phyloP scores from a whole-genome alignment of 2,113 vertebrate species.

The Junco hyemalis region DNA sequence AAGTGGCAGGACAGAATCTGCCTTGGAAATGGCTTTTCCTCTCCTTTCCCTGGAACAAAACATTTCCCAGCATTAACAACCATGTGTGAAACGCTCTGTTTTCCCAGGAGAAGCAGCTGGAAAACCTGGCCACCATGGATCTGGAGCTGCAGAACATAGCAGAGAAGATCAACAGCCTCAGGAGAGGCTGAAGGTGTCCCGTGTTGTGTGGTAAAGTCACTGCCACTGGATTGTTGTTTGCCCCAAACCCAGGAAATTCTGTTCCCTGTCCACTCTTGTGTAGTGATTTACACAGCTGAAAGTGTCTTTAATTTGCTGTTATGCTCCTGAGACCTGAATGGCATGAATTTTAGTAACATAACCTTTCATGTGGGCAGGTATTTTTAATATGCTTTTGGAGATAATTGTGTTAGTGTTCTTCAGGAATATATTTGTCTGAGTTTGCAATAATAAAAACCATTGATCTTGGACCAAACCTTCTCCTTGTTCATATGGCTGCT shows the following conservation, averaged over 20 bases:
- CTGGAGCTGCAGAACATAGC: conserved; percentile 89
- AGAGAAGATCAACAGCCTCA: conserved; percentile 80
- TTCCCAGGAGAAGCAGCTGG: conserved; percentile 84
- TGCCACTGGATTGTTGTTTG: conserved; percentile 50
- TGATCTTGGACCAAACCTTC: conserved; percentile 75
- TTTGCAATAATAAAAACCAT: conserved; percentile 86
- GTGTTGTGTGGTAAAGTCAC: conserved; percentile 27
- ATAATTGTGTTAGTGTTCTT: conserved; percentile 72
- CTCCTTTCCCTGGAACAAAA: neutral
- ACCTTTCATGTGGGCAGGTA: conserved; percentile 46
- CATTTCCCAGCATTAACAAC: fast-evolving
- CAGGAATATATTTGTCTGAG: conserved; percentile 67
- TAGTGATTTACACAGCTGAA: conserved; percentile 61
- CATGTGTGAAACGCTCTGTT: neutral
- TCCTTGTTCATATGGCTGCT: neutral
- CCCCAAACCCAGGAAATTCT: conserved; percentile 59
- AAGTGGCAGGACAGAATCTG: neutral
- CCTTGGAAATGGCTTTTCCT: neutral
- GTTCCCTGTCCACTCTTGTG: conserved; percentile 56
- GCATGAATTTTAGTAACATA: conserved; percentile 77
- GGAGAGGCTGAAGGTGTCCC: conserved; percentile 61
- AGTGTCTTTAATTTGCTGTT: conserved; percentile 73
- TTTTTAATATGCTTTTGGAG: conserved; percentile 72
- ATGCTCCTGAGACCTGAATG: conserved; percentile 72
- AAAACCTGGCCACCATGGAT: conserved; percentile 89